A percentile compares a stretch with the other conserved stretches of the same genome.
phyloP scores from a whole-genome alignment of 2,888 invertebrate species.

The Diadegma fenestrale region DNA sequence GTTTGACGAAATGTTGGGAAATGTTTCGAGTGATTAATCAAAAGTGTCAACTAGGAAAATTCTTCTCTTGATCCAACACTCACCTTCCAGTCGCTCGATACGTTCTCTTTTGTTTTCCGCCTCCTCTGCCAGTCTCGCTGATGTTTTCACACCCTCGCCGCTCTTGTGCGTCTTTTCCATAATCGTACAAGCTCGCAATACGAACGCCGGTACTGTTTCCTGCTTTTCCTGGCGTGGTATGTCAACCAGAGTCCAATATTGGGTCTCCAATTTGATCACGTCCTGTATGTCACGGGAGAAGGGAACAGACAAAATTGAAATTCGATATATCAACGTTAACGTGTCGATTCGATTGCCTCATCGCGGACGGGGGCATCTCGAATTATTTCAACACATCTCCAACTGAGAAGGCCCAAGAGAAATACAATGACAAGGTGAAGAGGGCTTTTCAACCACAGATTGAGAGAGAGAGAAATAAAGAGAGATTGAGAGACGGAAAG shows the following conservation, averaged over 20 bases:
- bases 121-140: constrained; percentile 93
- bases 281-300: constrained; percentile 87
- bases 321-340: constrained; percentile 64
- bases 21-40: constrained; percentile 38
- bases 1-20: neutral
- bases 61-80: constrained; percentile 70
- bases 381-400: constrained; percentile 61
- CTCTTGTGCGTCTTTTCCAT: constrained; percentile 97
- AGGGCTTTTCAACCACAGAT: constrained; percentile 22
- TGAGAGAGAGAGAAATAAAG: neutral
- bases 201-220: constrained; percentile 96
- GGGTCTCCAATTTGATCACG: constrained; percentile 95
- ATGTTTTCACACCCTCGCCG: constrained; percentile 95
- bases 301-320: constrained; percentile 61
- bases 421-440: constrained; percentile 32
- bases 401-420: constrained; percentile 30
- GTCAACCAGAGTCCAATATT: constrained; percentile 97
- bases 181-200: constrained; percentile 94
- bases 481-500: constrained; percentile 8
- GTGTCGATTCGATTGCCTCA: constrained; percentile 62
- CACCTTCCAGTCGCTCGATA: constrained; percentile 94
- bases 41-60: constrained; percentile 3
- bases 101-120: constrained; percentile 94
- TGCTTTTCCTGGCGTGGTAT: constrained; percentile 97
- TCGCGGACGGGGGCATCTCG: constrained; percentile 12